Percentiles rank a stretch among this genome's conserved stretches.
Evolutionary conservation across 2,888 invertebrate species (phyloP).

Genomic region (Ochlodes sylvanus): DNA sequence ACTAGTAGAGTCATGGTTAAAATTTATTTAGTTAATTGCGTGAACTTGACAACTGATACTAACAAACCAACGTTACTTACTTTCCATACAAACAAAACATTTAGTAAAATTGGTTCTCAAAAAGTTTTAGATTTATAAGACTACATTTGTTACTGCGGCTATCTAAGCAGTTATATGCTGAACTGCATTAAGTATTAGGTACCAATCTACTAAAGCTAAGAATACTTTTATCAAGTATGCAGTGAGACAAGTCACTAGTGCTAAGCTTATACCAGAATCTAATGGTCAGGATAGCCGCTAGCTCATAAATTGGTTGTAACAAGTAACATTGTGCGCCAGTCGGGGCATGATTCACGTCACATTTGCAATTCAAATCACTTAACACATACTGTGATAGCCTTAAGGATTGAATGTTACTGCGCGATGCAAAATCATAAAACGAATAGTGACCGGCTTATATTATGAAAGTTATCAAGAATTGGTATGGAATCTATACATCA

Average conservation of each 20-base stretch:
- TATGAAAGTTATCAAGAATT: no score
- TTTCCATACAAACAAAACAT: no score
- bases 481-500: no score
- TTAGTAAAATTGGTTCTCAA: no score
- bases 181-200: no score
- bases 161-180: no score
- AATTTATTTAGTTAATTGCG: no score
- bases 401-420: conserved; percentile 4
- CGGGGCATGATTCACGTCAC: conserved; percentile 31
- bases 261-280: conserved; percentile 21
- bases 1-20: no score
- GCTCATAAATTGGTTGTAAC: conserved; percentile 29
- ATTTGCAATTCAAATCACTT: conserved; percentile 33
- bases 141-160: no score
- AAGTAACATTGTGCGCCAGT: conserved; percentile 21
- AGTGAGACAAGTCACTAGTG: not conserved
- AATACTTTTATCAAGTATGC: not conserved
- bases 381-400: conserved; percentile 22
- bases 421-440: conserved; percentile 3
- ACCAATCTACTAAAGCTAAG: not conserved
- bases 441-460: not conserved
- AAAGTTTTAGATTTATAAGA: no score
- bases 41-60: no score
- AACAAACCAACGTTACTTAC: no score
- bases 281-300: conserved; percentile 7